A percentile compares a stretch with the other conserved stretches of the same genome.
These are phyloP conservation scores for Lacanobia oleracea DNA, from an alignment of 2,888 invertebrate genomes.

Conservation along the genomic window DNA sequence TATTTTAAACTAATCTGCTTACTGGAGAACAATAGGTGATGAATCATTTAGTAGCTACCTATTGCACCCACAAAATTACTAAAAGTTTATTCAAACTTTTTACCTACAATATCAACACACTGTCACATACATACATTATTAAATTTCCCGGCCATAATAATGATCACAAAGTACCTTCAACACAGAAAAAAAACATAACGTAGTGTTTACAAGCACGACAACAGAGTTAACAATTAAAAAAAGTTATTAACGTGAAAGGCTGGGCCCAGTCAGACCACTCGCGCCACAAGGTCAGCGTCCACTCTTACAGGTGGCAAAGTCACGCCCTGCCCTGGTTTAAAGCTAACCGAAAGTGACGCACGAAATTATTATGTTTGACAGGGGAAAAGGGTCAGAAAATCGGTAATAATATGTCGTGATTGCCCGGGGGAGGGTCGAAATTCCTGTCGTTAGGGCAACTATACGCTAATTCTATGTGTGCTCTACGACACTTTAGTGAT, in stretches of 20 bases:
- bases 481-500: background rate
- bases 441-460: constrained; percentile 16
- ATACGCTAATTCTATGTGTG: constrained; percentile 7
- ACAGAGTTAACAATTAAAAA: constrained; percentile 45
- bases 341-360: constrained; percentile 36
- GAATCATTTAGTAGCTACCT: too few species aligned
- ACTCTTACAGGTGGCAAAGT: constrained; percentile 36
- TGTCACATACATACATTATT: background rate
- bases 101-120: background rate
- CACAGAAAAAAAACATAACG: background rate
- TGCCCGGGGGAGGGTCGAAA: constrained; percentile 26
- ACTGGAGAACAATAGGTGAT: too few species aligned
- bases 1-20: background rate
- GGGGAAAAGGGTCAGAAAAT: constrained; percentile 47
- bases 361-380: constrained; percentile 41
- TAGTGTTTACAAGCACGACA: constrained; percentile 24
- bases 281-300: constrained; percentile 38
- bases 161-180: constrained; percentile 11
- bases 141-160: constrained; percentile 14
- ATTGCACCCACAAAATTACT: background rate
- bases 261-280: constrained; percentile 11
- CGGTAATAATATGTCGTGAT: constrained; percentile 28
- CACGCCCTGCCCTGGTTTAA: constrained; percentile 34
- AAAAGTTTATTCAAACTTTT: background rate
- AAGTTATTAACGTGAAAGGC: constrained; percentile 51